Evolutionary conservation across 2,113 vertebrate genomes (phyloP).

Genomic region (Antechinus stuartii): DNA sequence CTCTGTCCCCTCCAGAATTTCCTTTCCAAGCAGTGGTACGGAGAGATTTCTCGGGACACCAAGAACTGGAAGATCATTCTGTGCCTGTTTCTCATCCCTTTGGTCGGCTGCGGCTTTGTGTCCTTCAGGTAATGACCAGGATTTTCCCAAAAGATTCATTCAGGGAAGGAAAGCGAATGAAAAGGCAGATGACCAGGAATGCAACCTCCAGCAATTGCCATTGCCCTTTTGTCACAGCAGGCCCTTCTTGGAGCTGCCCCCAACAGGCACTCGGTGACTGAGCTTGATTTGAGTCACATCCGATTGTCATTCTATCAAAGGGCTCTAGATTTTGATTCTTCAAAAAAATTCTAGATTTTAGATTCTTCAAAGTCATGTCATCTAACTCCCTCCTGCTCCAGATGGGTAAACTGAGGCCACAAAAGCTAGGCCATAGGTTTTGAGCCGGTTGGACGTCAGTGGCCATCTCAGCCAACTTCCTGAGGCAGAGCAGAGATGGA

Average conservation of each 20-base stretch:
- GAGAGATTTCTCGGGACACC: constrained; percentile 94
- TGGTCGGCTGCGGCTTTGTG: constrained; percentile 93
- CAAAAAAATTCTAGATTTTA: too few species aligned
- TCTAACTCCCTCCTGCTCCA: background rate
- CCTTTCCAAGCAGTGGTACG: constrained; percentile 94
- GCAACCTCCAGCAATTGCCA: background rate
- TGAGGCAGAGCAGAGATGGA: background rate
- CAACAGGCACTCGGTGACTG: background rate
- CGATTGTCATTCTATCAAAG: background rate
- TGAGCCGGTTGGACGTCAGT: fast-evolving
- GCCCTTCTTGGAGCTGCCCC: background rate
- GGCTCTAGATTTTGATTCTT: background rate
- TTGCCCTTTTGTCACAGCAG: background rate
- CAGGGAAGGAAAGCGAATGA: background rate
- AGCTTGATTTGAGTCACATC: background rate
- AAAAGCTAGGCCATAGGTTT: background rate
- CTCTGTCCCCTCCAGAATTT: constrained; percentile 83
- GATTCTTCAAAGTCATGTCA: background rate
- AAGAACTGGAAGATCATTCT: constrained; percentile 94
- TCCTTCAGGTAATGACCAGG: constrained; percentile 90
- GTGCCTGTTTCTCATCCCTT: constrained; percentile 93
- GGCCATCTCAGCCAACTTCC: background rate
- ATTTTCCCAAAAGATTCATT: background rate
- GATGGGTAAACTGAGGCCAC: background rate
- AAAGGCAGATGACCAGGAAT: background rate